A percentile compares a stretch with the other conserved stretches of the same genome.
Conservation (phyloP, 2,113 vertebrate genomes). For the Heloderma charlesbogerti region DNA sequence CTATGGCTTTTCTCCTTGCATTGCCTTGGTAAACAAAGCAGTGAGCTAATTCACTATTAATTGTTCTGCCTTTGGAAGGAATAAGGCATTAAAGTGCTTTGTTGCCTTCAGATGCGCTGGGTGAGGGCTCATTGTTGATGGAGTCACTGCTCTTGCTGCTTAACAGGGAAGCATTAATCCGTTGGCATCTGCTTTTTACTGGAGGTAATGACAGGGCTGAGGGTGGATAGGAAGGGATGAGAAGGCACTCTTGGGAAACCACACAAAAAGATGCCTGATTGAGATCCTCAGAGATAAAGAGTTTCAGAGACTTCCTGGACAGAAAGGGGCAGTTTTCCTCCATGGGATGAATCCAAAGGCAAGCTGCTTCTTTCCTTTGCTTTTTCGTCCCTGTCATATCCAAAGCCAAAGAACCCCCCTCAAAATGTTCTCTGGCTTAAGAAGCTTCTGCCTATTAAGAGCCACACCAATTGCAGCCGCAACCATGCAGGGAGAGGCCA, state of each 20-base stretch:
- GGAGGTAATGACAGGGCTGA: not conserved
- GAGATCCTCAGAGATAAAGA: constrained; percentile 31
- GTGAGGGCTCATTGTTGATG: accelerated
- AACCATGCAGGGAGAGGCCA: too few species aligned
- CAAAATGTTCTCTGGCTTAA: not conserved
- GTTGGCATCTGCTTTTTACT: not conserved
- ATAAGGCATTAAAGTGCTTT: not conserved
- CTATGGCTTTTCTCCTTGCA: constrained; percentile 14
- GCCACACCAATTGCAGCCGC: too few species aligned
- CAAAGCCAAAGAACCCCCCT: constrained; percentile 22
- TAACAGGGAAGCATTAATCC: not conserved
- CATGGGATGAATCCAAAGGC: constrained; percentile 48
- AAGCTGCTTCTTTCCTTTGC: not conserved
- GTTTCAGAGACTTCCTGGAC: constrained; percentile 53
- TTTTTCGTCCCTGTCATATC: constrained; percentile 5
- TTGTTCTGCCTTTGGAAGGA: constrained; percentile 19
- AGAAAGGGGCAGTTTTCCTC: constrained; percentile 46
- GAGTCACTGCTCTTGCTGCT: not conserved
- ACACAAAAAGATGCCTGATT: constrained; percentile 53
- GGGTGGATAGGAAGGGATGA: not conserved
- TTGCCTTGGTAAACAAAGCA: constrained; percentile 47
- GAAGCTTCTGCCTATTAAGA: not conserved
- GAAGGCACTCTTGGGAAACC: not conserved
- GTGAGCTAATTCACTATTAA: constrained; percentile 53
- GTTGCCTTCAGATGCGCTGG: not conserved